A percentile compares a stretch with the other conserved stretches of the same genome.
Conservation (phyloP, 2,113 vertebrate genomes). For the Brachyistius frenatus region DNA sequence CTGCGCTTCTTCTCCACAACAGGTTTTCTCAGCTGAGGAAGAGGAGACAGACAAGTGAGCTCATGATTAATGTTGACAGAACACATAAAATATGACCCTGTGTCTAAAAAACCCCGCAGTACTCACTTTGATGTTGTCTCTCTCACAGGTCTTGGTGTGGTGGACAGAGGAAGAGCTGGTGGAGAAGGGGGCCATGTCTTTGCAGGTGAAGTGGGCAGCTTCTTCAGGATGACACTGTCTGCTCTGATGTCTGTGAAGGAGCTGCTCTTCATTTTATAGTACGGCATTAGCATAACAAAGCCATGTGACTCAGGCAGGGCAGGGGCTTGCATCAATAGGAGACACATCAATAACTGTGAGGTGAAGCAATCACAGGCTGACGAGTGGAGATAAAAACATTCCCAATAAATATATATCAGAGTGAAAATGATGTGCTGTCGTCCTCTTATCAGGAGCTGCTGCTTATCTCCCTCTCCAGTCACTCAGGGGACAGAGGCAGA, state of each 20-base stretch:
- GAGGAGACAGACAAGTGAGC: slow-evolving; percentile 30
- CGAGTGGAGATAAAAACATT: slow-evolving; percentile 64
- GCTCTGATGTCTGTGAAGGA: slow-evolving; percentile 8
- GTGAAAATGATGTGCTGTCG: slow-evolving; percentile 37
- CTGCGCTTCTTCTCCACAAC: slow-evolving; percentile 91
- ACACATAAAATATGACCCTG: no score
- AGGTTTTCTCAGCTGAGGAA: slow-evolving; percentile 88
- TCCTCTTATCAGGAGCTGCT: slow-evolving; percentile 40
- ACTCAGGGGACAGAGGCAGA: slow-evolving; percentile 53
- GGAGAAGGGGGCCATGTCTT: slow-evolving; percentile 80
- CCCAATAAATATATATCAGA: slow-evolving; percentile 46
- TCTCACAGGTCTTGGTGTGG: slow-evolving; percentile 68
- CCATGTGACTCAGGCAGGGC: slow-evolving; percentile 1
- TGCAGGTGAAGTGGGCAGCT: slow-evolving; percentile 39
- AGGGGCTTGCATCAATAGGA: slow-evolving; percentile 58
- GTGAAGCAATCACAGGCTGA: slow-evolving; percentile 62
- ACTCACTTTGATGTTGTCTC: slow-evolving; percentile 77
- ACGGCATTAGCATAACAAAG: slow-evolving; percentile 51
- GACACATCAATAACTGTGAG: slow-evolving; percentile 75
- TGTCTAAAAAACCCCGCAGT: no score
- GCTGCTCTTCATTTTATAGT: slow-evolving; percentile 24
- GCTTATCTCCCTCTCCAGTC: slow-evolving; percentile 72
- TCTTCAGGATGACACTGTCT: slow-evolving; percentile 47
- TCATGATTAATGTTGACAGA: background rate
- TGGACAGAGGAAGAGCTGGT: slow-evolving; percentile 44